These are phyloP conservation scores for Parauchenoglanis ngamensis DNA, from an alignment of 2,797 vertebrate species.

Conservation along the genomic window DNA sequence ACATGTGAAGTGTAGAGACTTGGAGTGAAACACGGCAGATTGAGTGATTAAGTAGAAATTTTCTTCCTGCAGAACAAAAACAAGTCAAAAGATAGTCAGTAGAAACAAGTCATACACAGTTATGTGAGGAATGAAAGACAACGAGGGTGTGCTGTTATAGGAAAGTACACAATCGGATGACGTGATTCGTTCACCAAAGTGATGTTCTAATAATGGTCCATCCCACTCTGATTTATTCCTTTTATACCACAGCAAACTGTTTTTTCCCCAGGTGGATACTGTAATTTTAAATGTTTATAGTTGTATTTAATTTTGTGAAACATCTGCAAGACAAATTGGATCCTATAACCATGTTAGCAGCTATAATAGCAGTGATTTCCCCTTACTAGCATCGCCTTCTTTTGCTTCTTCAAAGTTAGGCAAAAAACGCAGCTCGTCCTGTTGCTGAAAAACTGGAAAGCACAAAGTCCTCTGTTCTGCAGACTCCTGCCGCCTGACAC, in stretches of 20 bases:
- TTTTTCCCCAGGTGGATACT: too few relatives aligned
- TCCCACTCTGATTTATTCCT: background rate
- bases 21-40: background rate
- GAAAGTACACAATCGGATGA: too few relatives aligned
- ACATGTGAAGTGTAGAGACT: background rate
- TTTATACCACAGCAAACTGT: background rate
- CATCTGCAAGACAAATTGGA: background rate
- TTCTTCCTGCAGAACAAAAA: background rate
- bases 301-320: background rate
- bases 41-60: background rate
- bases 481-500: background rate
- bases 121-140: too few relatives aligned
- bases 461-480: background rate
- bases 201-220: background rate
- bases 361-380: background rate
- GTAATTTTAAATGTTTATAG: background rate
- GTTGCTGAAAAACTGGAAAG: background rate
- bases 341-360: background rate
- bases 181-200: background rate
- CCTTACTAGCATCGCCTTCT: background rate
- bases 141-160: too few relatives aligned
- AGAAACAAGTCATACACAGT: too few relatives aligned
- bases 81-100: background rate
- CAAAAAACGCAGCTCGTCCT: background rate
- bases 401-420: background rate